Base-by-base conservation (phyloP, 92 coral and sea anemone genomes). In the Metridium senile region DNA sequence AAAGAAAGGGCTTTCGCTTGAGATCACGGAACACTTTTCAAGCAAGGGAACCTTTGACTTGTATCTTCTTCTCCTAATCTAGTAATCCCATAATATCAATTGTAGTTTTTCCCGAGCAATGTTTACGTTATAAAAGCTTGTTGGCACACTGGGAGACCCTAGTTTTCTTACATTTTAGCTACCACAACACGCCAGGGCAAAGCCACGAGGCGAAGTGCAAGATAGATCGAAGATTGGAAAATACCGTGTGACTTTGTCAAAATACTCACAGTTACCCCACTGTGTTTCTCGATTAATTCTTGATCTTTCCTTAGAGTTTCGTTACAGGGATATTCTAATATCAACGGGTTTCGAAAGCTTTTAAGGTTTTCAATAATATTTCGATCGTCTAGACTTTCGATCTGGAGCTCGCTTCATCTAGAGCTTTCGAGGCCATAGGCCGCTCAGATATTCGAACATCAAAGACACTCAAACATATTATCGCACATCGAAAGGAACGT, bases 11-110 rank as follows among this genome's bases (percentile, higher is more conserved):
- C 78, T 58, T 73, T 73, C 31, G 78, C 67, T n/a, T 39, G n/a
- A 73, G 67, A 73, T 57, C 78, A 73, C 78, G 68, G 26, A 73
- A 73, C 56, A 25, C 66, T 13, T 16, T 58, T 58, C 67, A 54
- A 54, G 65, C 67, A 57, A 16, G n/a, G 3, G 78, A 33, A 58
- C 78, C 33, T 68, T 43, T 11, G 33, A 43, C 54, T 68, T 58
- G 78, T 73, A 58, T 73, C 78, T 73, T 58, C 78, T 26, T 73
- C 25, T 57, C 6, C 49, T 82, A 82, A 87, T 82, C 87, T 67
- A 72, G 91, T 87, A 87, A 82, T 81, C 87, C 81, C 81, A 77
- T 87, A 82, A 87, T 87, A 81, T 82, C 81, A 87, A 82, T 87
- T 87, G 87, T 81, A 82, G 81, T 87, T 82, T 74, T 62, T 66